Percentiles rank a stretch among this genome's conserved stretches.
Evolutionary conservation across 1,140 invertebrate genomes (phyloP).

Genomic region (Apis laboriosa): DNA sequence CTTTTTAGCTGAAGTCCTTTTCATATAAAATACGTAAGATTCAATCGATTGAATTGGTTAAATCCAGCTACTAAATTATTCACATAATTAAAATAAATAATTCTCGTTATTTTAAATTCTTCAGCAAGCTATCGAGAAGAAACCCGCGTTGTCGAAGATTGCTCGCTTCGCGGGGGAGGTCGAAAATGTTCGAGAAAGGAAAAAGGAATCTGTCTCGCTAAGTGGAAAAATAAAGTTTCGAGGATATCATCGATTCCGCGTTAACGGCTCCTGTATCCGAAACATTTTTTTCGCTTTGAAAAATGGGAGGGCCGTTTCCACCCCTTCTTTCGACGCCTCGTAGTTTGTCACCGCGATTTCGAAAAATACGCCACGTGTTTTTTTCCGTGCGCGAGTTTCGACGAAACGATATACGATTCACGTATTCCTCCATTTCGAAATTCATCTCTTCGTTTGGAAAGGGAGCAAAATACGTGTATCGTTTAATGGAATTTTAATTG

Average conservation of each 20-base stretch:
- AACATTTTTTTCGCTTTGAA: slow-evolving; percentile 20
- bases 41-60: no score
- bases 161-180: no score
- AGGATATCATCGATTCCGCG: slow-evolving; percentile 38
- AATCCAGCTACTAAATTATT: no score
- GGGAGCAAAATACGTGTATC: not conserved
- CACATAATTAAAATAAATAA: no score
- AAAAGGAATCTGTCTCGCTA: not conserved
- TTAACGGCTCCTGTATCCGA: slow-evolving; percentile 28
- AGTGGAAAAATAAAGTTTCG: slow-evolving; percentile 44
- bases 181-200: no score
- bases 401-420: not conserved
- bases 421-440: not conserved
- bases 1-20: no score
- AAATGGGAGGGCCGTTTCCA: slow-evolving; percentile 25
- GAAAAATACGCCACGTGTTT: slow-evolving; percentile 1
- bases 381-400: not conserved
- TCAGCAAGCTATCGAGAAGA: no score
- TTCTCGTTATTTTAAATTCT: no score
- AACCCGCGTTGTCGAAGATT: no score
- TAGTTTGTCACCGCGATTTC: slow-evolving; percentile 28
- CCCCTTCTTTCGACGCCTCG: no score
- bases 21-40: no score
- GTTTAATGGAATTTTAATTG: not conserved
- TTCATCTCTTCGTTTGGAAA: not conserved